phyloP scores from a whole-genome alignment of 2,113 vertebrate genomes.

The Lophotis ruficrista region DNA sequence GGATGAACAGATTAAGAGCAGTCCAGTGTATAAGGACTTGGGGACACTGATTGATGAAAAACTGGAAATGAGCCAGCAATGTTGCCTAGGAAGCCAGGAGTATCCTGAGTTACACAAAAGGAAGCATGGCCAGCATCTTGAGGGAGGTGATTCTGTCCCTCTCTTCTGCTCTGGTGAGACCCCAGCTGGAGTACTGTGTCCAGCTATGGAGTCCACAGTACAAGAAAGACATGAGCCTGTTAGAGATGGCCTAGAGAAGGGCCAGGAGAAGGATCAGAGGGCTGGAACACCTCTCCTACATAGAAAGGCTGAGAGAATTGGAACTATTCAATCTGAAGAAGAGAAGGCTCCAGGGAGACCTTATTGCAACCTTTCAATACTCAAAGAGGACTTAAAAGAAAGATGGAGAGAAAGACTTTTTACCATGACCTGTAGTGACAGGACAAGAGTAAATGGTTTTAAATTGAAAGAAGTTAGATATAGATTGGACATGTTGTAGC shows the following conservation, averaged over 20 bases:
- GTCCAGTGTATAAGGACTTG: not conserved
- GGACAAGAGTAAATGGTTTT: not conserved
- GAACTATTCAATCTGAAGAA: not conserved
- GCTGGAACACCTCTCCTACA: not conserved
- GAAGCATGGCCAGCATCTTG: fast-evolving
- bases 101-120: not conserved
- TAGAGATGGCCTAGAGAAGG: not conserved
- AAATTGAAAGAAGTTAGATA: no score
- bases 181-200: not conserved
- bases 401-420: not conserved
- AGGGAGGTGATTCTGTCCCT: not conserved
- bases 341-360: not conserved
- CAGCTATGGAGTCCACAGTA: not conserved
- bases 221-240: not conserved
- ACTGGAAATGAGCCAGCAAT: fast-evolving
- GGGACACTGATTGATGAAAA: not conserved
- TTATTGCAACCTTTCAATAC: not conserved
- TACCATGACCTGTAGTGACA: no score
- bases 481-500: no score
- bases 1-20: not conserved
- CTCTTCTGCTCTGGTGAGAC: not conserved
- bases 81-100: not conserved
- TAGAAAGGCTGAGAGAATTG: not conserved
- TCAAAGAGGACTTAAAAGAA: not conserved
- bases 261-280: not conserved